A percentile compares a stretch with the other conserved stretches of the same genome.
Conservation (phyloP, 2,113 vertebrate species). For the Antechinus flavipes region DNA sequence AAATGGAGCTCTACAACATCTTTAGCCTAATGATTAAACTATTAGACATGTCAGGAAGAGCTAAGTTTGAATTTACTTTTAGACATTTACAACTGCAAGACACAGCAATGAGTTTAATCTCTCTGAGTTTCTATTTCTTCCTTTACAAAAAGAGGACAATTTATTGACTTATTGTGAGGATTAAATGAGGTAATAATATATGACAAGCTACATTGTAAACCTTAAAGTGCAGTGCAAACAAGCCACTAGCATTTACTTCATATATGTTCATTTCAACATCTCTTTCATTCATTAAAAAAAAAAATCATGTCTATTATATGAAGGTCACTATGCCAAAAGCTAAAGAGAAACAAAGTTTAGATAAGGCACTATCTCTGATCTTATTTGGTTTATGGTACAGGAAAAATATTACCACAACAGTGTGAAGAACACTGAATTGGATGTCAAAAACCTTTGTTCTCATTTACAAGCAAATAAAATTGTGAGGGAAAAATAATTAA, state of each 20-base stretch:
- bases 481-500: neutral
- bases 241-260: neutral
- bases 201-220: neutral
- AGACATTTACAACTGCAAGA: neutral
- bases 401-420: neutral
- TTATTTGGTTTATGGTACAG: neutral
- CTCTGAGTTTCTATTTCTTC: neutral
- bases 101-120: neutral
- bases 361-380: neutral
- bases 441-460: neutral
- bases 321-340: neutral
- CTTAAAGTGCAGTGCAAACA: neutral
- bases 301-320: neutral
- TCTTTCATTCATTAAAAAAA: neutral
- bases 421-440: neutral
- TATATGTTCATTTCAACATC: neutral
- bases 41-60: neutral
- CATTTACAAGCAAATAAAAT: neutral
- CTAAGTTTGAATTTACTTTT: neutral
- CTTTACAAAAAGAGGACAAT: neutral
- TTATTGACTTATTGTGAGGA: neutral
- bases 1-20: neutral
- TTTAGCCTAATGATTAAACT: neutral
- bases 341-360: neutral
- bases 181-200: neutral